These are phyloP conservation scores for Chromis chromis DNA, from an alignment of 2,797 vertebrate species.

Conservation along the genomic window DNA sequence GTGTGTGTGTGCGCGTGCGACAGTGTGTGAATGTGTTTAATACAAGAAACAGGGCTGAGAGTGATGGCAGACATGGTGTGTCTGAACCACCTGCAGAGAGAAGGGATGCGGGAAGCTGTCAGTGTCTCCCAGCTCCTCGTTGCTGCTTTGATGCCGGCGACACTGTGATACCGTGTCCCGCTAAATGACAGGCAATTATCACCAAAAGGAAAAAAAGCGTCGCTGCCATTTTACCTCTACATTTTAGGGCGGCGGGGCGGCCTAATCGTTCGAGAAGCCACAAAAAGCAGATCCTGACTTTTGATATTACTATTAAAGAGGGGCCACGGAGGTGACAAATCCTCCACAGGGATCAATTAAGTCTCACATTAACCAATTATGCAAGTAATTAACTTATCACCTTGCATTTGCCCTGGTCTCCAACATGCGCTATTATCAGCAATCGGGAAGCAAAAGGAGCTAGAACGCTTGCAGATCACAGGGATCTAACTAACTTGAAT, in stretches of 20 bases:
- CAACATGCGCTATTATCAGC: not conserved
- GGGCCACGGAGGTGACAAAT: constrained; percentile 1
- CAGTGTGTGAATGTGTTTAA: constrained; percentile 44
- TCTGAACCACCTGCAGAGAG: constrained; percentile 87
- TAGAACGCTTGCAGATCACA: not conserved
- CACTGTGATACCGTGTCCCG: constrained; percentile 76
- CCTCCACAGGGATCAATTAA: constrained; percentile 13
- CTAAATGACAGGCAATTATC: constrained; percentile 74
- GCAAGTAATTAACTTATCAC: not conserved
- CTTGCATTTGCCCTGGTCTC: not conserved
- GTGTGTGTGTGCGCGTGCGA: not conserved
- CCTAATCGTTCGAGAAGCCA: not conserved
- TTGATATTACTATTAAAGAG: constrained; percentile 7
- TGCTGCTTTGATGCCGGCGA: constrained; percentile 83
- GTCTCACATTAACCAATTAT: not conserved
- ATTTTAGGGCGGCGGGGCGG: constrained; percentile 10
- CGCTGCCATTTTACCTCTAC: constrained; percentile 34
- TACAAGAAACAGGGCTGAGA: constrained; percentile 83
- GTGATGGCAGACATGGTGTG: constrained; percentile 82
- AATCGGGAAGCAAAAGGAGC: not conserved
- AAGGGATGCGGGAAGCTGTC: constrained; percentile 85
- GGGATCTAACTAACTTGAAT: not conserved
- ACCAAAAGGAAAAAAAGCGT: constrained; percentile 13
- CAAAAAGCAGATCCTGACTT: not conserved
- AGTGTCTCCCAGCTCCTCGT: constrained; percentile 87